Conservation (phyloP, 2,888 invertebrate genomes). For the Stramonita haemastoma region DNA sequence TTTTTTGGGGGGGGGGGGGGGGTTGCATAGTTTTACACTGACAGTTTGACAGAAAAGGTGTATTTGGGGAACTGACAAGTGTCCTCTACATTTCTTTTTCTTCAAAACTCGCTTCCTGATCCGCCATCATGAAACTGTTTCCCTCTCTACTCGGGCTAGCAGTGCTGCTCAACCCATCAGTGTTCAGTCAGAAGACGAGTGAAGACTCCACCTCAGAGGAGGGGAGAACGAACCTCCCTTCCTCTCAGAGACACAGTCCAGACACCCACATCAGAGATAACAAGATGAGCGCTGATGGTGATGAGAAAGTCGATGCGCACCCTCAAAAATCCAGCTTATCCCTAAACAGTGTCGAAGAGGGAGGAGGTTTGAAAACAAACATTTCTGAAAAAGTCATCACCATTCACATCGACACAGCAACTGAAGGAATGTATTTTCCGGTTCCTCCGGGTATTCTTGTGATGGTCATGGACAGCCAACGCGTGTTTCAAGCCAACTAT, state of each 20-base stretch:
- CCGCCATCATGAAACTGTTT: too few species aligned
- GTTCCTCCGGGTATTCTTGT: constrained; percentile 11
- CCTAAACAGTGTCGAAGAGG: not conserved
- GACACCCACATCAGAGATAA: not conserved
- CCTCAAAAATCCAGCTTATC: not conserved
- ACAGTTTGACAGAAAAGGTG: too few species aligned
- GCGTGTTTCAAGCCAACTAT: not conserved
- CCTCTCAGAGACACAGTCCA: not conserved
- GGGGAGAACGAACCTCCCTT: not conserved
- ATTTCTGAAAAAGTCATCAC: not conserved
- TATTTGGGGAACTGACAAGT: too few species aligned
- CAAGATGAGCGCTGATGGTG: not conserved
- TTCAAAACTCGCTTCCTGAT: too few species aligned
- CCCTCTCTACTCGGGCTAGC: too few species aligned
- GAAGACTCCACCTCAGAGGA: not conserved
- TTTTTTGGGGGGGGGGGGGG: too few species aligned
- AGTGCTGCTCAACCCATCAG: too few species aligned
- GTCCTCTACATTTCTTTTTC: too few species aligned
- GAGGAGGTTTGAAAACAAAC: not conserved
- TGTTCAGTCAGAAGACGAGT: too few species aligned
- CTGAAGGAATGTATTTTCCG: not conserved
- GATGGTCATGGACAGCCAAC: constrained; percentile 24
- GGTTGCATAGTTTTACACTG: too few species aligned
- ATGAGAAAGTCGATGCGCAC: not conserved
- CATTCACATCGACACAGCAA: not conserved